Percentiles rank a stretch among this genome's conserved stretches.
Conservation (phyloP, 2,888 invertebrate genomes). For the Mechanitis mazaeus region DNA sequence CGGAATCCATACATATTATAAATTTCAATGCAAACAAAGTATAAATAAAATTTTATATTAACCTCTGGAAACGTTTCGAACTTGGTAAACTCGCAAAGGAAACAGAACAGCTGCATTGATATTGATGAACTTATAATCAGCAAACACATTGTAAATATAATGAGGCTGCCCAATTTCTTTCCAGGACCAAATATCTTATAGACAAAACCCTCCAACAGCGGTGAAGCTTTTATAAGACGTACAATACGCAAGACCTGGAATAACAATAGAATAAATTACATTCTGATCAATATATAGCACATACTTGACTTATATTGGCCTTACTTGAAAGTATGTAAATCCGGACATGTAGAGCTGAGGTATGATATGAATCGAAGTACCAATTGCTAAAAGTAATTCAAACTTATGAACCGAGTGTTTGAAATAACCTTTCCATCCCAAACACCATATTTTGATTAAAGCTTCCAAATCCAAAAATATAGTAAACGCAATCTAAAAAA, state of each 20-base stretch:
- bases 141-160: conserved; percentile 99
- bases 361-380: conserved; percentile 95
- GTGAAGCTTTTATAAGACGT: conserved; percentile 97
- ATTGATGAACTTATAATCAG: conserved; percentile 98
- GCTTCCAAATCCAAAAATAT: conserved; percentile 96
- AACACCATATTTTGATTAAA: conserved; percentile 97
- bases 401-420: conserved; percentile 98
- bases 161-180: conserved; percentile 99
- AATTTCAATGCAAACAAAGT: too few relatives aligned
- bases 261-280: background rate
- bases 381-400: conserved; percentile 93
- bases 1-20: background rate
- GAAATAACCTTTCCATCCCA: conserved; percentile 96
- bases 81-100: conserved; percentile 94
- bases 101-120: conserved; percentile 99
- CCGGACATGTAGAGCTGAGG: conserved; percentile 94
- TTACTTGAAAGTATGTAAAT: conserved; percentile 96
- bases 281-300: background rate
- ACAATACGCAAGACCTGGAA: conserved; percentile 93
- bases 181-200: conserved; percentile 96
- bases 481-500: conserved; percentile 89
- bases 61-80: conserved; percentile 99
- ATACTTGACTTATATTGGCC: background rate
- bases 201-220: conserved; percentile 98
- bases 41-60: conserved; percentile 23